Conservation (phyloP, 2,888 invertebrate species). For the Caenorhabditis auriculariae region DNA sequence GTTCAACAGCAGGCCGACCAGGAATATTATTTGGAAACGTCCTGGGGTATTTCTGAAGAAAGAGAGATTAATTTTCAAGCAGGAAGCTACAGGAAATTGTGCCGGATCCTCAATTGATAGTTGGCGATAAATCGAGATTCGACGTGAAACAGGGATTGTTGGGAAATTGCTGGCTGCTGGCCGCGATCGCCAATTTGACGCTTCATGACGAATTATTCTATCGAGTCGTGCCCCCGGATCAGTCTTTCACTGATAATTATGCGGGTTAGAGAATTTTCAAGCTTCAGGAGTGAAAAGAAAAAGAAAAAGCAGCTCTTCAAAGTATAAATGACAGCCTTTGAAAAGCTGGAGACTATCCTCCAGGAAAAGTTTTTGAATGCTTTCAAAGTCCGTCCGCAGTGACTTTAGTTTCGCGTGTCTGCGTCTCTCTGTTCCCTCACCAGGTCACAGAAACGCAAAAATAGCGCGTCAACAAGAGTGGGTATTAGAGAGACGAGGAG, state of each 20-base stretch:
- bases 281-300: not conserved
- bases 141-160: constrained; percentile 73
- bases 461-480: too few species aligned
- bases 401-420: too few species aligned
- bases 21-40: constrained; percentile 86
- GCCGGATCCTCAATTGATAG: constrained; percentile 83
- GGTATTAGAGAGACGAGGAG: too few species aligned
- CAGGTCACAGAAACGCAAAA: too few species aligned
- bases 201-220: constrained; percentile 82
- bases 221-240: constrained; percentile 89
- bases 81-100: constrained; percentile 75
- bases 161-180: constrained; percentile 64
- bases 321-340: too few species aligned
- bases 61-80: not conserved
- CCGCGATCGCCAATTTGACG: constrained; percentile 88
- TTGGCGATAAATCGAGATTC: constrained; percentile 91
- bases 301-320: too few species aligned
- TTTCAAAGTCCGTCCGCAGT: too few species aligned
- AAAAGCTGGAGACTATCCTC: too few species aligned
- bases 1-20: constrained; percentile 81
- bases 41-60: constrained; percentile 69
- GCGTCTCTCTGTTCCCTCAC: too few species aligned
- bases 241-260: constrained; percentile 76
- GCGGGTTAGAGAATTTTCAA: constrained; percentile 66
- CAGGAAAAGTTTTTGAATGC: too few species aligned